Base-by-base conservation (phyloP, 2,113 vertebrate genomes). In the Nanger granti region DNA sequence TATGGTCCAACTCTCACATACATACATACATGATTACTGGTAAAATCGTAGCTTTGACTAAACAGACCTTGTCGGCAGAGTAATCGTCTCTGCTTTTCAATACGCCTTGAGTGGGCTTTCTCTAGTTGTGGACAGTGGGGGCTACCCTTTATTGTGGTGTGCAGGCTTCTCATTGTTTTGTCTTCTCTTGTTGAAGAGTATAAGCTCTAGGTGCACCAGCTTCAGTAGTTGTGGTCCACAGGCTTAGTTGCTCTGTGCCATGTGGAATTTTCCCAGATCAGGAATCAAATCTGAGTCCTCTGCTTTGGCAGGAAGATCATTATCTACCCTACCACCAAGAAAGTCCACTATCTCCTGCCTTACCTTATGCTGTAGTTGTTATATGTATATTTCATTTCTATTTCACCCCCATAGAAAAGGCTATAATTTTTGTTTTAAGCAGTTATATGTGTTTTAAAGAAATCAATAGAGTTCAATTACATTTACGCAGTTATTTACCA, bases 101-200 rank as follows among this genome's bases (percentile, higher is more conserved):
- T 22, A 73, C 0, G 0, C 20, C 0, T 2, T 73, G n/a, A 3
- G n/a, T 37, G 69, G 11, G n/a, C 69, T 37, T 37, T 73, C n/a
- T 73, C 69, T 73, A 37, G 66, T 73, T 73, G 69, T 73, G 69
- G 69, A 73, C 20, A 73, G 69, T 69, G 18, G 66, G 34, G 17
- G 66, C 34, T 37, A 37, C 5, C 69, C 69, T 73, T 73, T 73
- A 73, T 37, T 12, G n/a, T 73, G 34, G 18, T 22, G 8, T 37
- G 69, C n/a, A 73, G 69, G n/a, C 20, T 73, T 37, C 69, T 73
- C n/a, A 10, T 73, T 73, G 69, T 60, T 60, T 60, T 60, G 69
- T 12, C 69, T 73, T 73, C 69, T 73, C n/a, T 73, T 73, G n/a
- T 73, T 73, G 69, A 73, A n/a, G n/a, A 73, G n/a, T 37, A 73